Percentiles rank a stretch among this genome's conserved stretches.
Evolutionary conservation across 23 tunicate genomes (phyloP).

Genomic region (Clavelina lepadiformis): DNA sequence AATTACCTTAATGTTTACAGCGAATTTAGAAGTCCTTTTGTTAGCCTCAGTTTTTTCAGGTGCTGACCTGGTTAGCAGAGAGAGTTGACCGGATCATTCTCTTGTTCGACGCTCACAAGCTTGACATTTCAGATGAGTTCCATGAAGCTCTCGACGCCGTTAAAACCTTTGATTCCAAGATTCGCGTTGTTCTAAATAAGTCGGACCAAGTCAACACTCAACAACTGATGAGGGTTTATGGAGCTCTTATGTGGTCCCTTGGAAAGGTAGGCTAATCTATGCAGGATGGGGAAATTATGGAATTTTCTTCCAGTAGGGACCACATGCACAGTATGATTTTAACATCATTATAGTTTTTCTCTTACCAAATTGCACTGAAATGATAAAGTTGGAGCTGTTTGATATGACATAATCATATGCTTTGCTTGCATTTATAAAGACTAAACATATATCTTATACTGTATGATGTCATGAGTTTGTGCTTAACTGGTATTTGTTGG

Average conservation of each 20-base stretch:
- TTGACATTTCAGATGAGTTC: constrained; percentile 98
- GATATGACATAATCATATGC: neutral
- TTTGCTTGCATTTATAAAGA: neutral
- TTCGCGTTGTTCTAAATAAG: constrained; percentile 96
- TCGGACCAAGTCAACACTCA: constrained; percentile 98
- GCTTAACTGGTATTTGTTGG: neutral
- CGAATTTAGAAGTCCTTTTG: neutral
- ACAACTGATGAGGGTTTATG: constrained; percentile 98
- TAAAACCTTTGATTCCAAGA: constrained; percentile 89
- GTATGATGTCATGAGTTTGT: neutral
- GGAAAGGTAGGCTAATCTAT: constrained; percentile 67
- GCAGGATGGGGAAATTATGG: neutral
- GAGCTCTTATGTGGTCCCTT: constrained; percentile 99
- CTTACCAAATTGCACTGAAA: too few species aligned
- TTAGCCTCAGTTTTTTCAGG: constrained; percentile 38
- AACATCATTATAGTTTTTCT: too few species aligned
- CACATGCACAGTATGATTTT: too few species aligned
- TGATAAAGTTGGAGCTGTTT: neutral
- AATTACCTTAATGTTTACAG: too few species aligned
- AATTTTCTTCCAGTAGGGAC: neutral
- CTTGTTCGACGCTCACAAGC: constrained; percentile 98
- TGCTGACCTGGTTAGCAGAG: constrained; percentile 97
- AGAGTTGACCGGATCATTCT: constrained; percentile 95
- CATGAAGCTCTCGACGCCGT: constrained; percentile 98
- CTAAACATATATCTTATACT: neutral